These are phyloP conservation scores for Salminus brasiliensis DNA, from an alignment of 2,113 vertebrate species.

Conservation along the genomic window DNA sequence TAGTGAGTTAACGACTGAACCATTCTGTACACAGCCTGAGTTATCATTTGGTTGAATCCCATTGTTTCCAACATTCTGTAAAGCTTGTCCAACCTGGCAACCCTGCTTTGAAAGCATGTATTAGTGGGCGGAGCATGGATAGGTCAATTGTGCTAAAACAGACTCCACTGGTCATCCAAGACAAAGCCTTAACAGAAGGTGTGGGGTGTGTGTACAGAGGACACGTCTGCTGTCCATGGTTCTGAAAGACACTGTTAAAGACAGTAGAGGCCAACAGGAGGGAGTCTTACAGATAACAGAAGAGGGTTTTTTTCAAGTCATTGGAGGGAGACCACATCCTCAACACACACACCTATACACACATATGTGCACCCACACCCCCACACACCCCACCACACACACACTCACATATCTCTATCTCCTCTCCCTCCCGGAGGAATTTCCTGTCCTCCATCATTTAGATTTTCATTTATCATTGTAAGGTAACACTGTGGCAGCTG, in stretches of 20 bases:
- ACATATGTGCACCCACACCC: constrained; percentile 16
- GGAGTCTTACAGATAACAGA: constrained; percentile 61
- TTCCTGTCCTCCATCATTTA: constrained; percentile 80
- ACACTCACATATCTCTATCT: constrained; percentile 67
- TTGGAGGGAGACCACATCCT: neutral
- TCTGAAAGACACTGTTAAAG: constrained; percentile 72
- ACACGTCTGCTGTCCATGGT: constrained; percentile 72
- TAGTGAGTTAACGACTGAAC: too few relatives aligned
- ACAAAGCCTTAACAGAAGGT: neutral
- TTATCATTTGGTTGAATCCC: too few relatives aligned
- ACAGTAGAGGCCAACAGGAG: constrained; percentile 64
- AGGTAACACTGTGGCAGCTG: constrained; percentile 80
- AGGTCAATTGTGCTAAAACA: too few relatives aligned
- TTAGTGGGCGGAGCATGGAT: too few relatives aligned
- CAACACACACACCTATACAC: constrained; percentile 15
- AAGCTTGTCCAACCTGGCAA: too few relatives aligned
- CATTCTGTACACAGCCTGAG: too few relatives aligned
- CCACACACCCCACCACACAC: constrained; percentile 56
- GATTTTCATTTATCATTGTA: constrained; percentile 81
- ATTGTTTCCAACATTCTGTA: too few relatives aligned
- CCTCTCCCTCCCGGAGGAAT: constrained; percentile 72
- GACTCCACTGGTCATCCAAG: neutral
- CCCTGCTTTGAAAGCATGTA: too few relatives aligned
- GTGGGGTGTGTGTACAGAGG: constrained; percentile 54
- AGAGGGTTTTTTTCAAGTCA: neutral